Conservation (phyloP, 2,113 vertebrate genomes). For the Cinclus cinclus region DNA sequence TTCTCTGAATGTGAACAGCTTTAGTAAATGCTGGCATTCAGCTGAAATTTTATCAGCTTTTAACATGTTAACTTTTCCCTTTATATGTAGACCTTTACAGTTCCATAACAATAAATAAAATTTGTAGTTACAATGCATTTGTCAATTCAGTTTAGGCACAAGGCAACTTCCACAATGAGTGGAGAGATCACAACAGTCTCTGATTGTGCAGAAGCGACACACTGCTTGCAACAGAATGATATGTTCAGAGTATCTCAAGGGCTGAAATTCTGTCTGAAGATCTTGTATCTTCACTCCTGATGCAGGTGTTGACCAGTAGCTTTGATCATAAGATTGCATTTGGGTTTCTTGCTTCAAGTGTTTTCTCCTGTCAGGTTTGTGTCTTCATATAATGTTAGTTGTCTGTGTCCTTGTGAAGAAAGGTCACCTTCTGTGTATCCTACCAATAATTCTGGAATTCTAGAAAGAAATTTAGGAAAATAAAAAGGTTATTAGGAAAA, state of each 20-base stretch:
- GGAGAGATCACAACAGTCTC: conserved; percentile 92
- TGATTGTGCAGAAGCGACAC: conserved; percentile 98
- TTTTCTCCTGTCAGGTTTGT: conserved; percentile 86
- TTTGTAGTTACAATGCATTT: conserved; percentile 99
- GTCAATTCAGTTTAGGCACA: conserved; percentile 99
- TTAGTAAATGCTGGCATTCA: conserved; percentile 77
- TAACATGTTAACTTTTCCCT: conserved; percentile 87
- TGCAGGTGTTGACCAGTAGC: conserved; percentile 81
- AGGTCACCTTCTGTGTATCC: conserved; percentile 86
- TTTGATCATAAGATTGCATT: conserved; percentile 86
- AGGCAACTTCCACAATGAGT: conserved; percentile 91
- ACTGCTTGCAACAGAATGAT: conserved; percentile 85
- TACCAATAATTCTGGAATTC: conserved; percentile 83
- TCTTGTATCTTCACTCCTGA: conserved; percentile 76
- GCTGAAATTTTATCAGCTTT: conserved; percentile 85
- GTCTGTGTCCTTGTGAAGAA: conserved; percentile 91
- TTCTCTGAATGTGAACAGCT: conserved; percentile 83
- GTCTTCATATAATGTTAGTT: conserved; percentile 87
- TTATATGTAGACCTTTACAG: conserved; percentile 93
- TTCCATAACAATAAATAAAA: conserved; percentile 98
- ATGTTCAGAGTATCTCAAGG: conserved; percentile 81
- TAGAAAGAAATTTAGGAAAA: conserved; percentile 53
- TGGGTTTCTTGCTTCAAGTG: conserved; percentile 89
- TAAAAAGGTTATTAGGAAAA: neutral
- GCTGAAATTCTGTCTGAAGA: conserved; percentile 77